A percentile compares a stretch with the other conserved stretches of the same genome.
These are phyloP conservation scores for Drosophila biarmipes DNA, from an alignment of 1,140 invertebrate genomes.

Conservation along the genomic window DNA sequence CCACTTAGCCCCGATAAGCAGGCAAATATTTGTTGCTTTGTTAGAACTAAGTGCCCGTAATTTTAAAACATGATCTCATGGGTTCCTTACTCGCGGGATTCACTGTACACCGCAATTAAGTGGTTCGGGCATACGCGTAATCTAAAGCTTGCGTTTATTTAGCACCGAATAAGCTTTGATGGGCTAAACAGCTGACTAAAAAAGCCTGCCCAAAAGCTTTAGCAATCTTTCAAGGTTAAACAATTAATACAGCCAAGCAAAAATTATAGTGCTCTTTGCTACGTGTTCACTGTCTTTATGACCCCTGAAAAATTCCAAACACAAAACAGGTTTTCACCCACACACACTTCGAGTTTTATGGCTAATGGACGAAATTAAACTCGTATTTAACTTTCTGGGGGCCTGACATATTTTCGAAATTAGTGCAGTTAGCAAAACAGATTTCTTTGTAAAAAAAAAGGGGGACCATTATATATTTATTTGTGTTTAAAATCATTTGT, in stretches of 20 bases:
- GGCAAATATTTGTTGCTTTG: slow-evolving; percentile 2
- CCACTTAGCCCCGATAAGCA: neutral
- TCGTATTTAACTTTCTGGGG: neutral
- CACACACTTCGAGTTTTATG: slow-evolving; percentile 5
- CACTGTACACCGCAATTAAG: slow-evolving; percentile 20
- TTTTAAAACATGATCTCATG: slow-evolving; percentile 16
- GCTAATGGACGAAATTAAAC: neutral
- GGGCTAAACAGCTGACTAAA: slow-evolving; percentile 12
- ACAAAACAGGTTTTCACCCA: slow-evolving; percentile 13
- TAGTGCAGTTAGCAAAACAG: neutral
- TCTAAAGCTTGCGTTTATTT: slow-evolving; percentile 40
- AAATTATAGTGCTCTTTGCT: slow-evolving; percentile 7
- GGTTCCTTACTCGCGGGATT: neutral
- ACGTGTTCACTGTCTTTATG: neutral
- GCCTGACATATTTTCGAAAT: neutral
- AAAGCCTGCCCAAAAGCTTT: slow-evolving; percentile 25
- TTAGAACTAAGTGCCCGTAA: neutral
- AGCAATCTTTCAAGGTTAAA: slow-evolving; percentile 34
- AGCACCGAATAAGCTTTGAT: slow-evolving; percentile 23
- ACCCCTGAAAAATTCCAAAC: neutral
- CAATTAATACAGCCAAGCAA: slow-evolving; percentile 2
- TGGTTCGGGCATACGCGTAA: slow-evolving; percentile 5
- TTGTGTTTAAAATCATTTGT: slow-evolving; percentile 5
- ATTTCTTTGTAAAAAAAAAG: neutral
- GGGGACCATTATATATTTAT: neutral